phyloP scores from a whole-genome alignment of 2,113 vertebrate genomes.

The Brachypodius melanocephalos region DNA sequence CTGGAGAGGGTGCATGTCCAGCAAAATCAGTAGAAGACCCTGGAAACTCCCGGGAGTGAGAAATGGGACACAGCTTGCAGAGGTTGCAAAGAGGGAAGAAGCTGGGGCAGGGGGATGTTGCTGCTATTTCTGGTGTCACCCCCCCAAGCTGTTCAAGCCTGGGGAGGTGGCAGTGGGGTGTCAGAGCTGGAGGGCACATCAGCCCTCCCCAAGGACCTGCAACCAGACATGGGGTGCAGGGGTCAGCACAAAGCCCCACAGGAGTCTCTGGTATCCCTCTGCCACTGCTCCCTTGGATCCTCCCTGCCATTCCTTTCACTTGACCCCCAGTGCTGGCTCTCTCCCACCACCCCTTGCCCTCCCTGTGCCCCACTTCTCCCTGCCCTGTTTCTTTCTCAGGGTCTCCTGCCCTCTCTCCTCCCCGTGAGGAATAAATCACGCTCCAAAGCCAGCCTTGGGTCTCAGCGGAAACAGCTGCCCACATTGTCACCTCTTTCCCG shows the following conservation, averaged over 20 bases:
- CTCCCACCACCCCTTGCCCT: not conserved
- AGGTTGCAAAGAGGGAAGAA: not conserved
- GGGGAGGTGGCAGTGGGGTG: not conserved
- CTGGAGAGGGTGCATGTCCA: fast-evolving
- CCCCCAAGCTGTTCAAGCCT: not conserved
- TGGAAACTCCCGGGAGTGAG: fast-evolving
- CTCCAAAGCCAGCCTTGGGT: not conserved
- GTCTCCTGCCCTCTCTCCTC: conserved; percentile 26
- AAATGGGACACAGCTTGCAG: not conserved
- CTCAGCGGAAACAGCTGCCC: not conserved
- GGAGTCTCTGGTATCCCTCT: not conserved
- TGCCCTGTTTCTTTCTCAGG: not conserved
- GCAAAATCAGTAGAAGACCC: not conserved
- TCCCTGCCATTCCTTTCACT: fast-evolving
- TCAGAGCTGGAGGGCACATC: not conserved
- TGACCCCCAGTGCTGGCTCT: fast-evolving
- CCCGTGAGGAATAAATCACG: conserved; percentile 26
- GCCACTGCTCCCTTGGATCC: fast-evolving
- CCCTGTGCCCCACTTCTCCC: not conserved
- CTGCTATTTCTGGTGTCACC: not conserved
- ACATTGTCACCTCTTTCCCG: not conserved
- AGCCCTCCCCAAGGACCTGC: not conserved
- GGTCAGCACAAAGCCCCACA: fast-evolving
- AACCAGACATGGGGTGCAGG: fast-evolving
- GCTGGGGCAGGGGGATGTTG: not conserved